phyloP scores from a whole-genome alignment of 2,113 vertebrate species.

The Pitta sordida region DNA sequence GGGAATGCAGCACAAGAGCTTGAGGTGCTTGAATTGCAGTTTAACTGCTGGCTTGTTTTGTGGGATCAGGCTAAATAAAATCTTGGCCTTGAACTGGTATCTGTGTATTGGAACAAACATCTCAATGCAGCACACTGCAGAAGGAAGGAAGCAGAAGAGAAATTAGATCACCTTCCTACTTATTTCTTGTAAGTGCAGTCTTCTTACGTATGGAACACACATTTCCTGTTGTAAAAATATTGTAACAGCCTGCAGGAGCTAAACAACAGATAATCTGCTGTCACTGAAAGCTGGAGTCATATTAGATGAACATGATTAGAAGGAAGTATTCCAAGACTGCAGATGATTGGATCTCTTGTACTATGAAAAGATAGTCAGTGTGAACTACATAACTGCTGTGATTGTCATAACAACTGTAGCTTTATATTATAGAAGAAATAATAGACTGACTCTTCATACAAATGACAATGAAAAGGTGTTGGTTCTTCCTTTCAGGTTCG shows the following conservation, averaged over 20 bases:
- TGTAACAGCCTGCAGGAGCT: not conserved
- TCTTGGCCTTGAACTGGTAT: constrained; percentile 37
- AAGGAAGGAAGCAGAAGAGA: constrained; percentile 53
- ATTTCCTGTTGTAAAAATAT: constrained; percentile 47
- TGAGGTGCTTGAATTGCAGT: not conserved
- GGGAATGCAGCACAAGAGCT: not conserved
- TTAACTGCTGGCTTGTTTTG: constrained; percentile 20
- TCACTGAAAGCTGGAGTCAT: not conserved
- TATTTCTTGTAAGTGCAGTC: constrained; percentile 32
- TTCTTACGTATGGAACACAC: constrained; percentile 34
- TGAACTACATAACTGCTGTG: not conserved
- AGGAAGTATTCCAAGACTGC: not conserved
- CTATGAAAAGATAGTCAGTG: rapidly evolving
- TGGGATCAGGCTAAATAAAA: not conserved
- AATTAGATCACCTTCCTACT: constrained; percentile 53
- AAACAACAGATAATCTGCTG: not conserved
- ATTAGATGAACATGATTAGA: not conserved
- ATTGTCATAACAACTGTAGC: not conserved
- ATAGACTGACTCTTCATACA: not conserved
- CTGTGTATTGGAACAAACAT: constrained; percentile 43
- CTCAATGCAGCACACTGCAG: not conserved
- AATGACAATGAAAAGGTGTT: not conserved
- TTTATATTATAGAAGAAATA: not conserved
- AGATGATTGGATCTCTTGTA: not conserved
- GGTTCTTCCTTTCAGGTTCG: not conserved